Conservation (phyloP, 2,888 invertebrate genomes). For the Dolichopus griseipennis region DNA sequence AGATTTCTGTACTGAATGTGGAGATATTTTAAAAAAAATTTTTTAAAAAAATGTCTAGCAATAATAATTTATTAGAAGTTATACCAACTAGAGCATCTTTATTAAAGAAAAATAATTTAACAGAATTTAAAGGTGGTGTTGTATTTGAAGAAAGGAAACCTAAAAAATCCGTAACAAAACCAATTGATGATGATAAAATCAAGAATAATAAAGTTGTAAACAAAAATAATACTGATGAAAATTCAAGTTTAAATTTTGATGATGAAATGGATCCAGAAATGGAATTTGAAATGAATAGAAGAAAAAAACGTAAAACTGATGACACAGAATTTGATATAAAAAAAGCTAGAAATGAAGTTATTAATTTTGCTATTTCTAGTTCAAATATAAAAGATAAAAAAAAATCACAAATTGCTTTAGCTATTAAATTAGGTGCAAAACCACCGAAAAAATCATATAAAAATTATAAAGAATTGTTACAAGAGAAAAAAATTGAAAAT, state of each 20-base stretch:
- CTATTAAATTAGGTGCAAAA: conserved; percentile 76
- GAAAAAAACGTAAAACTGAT: conserved; percentile 16
- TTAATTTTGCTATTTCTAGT: conserved; percentile 68
- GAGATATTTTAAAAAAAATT: no score
- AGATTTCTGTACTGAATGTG: background rate
- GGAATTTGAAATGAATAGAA: background rate
- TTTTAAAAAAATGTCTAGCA: background rate
- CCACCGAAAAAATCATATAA: conserved; percentile 58
- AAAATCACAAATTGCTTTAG: conserved; percentile 67
- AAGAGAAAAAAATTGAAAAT: conserved; percentile 52
- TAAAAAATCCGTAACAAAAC: no score
- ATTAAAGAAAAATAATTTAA: conserved; percentile 26
- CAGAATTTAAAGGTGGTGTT: conserved; percentile 32
- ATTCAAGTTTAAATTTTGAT: background rate
- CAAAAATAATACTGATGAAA: background rate
- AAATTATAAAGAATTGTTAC: conserved; percentile 65
- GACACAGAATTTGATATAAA: conserved; percentile 58
- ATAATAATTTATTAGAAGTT: conserved; percentile 28
- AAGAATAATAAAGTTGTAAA: background rate
- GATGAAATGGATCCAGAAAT: background rate
- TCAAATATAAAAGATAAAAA: conserved; percentile 67
- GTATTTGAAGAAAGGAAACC: conserved; percentile 33
- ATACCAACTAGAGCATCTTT: conserved; percentile 38
- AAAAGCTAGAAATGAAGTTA: conserved; percentile 67
- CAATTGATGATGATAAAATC: background rate